phyloP scores from a whole-genome alignment of 1,140 invertebrate species.

The Thrips palmi region DNA sequence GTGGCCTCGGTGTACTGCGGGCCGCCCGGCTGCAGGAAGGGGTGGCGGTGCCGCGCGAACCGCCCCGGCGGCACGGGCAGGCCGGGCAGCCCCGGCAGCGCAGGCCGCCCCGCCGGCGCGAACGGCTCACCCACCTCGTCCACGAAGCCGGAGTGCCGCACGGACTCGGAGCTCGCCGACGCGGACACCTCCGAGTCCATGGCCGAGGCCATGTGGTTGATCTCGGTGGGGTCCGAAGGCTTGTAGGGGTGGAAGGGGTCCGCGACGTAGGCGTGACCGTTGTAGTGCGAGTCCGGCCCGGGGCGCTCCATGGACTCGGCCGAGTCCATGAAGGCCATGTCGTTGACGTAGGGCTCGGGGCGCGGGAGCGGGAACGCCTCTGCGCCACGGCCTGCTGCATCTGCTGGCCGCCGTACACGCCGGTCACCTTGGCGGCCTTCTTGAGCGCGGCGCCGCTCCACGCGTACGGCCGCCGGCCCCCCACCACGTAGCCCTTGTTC shows the following conservation, averaged over 20 bases:
- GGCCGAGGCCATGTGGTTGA: slow-evolving; percentile 13
- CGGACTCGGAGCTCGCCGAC: slow-evolving; percentile 1
- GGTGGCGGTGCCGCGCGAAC: not conserved
- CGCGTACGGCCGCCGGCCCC: slow-evolving; percentile 2
- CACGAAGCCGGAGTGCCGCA: not conserved
- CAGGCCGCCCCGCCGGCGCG: not conserved
- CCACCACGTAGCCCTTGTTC: not conserved
- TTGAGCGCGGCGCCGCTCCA: not conserved
- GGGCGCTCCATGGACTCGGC: not conserved
- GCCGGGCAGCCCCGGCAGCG: not conserved
- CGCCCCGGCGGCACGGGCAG: too few relatives aligned
- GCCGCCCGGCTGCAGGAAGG: not conserved
- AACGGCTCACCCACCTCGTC: slow-evolving; percentile 1
- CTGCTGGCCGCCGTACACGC: slow-evolving; percentile 7
- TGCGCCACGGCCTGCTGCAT: not conserved
- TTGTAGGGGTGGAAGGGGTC: slow-evolving; percentile 15
- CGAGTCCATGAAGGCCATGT: too few relatives aligned
- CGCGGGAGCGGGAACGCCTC: too few relatives aligned
- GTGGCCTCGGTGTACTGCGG: slow-evolving; percentile 1
- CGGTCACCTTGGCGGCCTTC: slow-evolving; percentile 9
- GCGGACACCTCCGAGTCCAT: not conserved
- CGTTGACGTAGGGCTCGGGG: too few relatives aligned
- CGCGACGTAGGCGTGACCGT: slow-evolving; percentile 11
- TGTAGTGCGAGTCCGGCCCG: slow-evolving; percentile 2
- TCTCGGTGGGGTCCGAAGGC: slow-evolving; percentile 13